Percentiles rank a stretch among this genome's conserved stretches.
Conservation (phyloP, 2,888 invertebrate species). For the Sesia bembeciformis region DNA sequence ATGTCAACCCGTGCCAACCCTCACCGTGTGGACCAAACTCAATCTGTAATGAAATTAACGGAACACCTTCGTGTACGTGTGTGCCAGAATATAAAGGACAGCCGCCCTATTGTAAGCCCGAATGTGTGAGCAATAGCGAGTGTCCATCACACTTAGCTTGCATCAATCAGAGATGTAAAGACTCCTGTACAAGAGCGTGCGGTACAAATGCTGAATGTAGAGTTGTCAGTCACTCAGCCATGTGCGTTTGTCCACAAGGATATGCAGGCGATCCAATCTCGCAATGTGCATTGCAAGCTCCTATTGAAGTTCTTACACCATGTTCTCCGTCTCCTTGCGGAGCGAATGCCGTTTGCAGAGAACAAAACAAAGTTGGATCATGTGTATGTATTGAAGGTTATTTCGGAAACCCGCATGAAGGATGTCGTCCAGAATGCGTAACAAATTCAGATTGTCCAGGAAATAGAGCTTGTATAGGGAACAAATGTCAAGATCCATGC, state of each 20-base stretch:
- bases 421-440: constrained; percentile 84
- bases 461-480: constrained; percentile 81
- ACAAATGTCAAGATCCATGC: constrained; percentile 85
- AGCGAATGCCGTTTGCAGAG: constrained; percentile 79
- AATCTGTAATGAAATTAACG: constrained; percentile 79
- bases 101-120: constrained; percentile 86
- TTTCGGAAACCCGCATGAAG: constrained; percentile 85
- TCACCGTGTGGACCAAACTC: constrained; percentile 88
- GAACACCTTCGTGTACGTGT: constrained; percentile 84
- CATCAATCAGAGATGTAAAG: constrained; percentile 81
- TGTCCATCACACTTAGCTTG: constrained; percentile 82
- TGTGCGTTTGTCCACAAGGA: constrained; percentile 81
- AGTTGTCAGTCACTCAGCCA: constrained; percentile 84
- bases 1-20: constrained; percentile 80
- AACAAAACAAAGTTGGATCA: constrained; percentile 79
- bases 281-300: constrained; percentile 64
- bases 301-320: constrained; percentile 72
- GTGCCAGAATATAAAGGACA: constrained; percentile 79
- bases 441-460: constrained; percentile 82
- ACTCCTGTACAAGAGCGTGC: constrained; percentile 83
- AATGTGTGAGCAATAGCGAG: constrained; percentile 86
- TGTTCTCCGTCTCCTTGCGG: constrained; percentile 83
- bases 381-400: constrained; percentile 81
- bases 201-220: constrained; percentile 82
- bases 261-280: constrained; percentile 79